A percentile compares a stretch with the other conserved stretches of the same genome.
Evolutionary conservation across 2,888 invertebrate species (phyloP).

Genomic region (Macropis europaea): DNA sequence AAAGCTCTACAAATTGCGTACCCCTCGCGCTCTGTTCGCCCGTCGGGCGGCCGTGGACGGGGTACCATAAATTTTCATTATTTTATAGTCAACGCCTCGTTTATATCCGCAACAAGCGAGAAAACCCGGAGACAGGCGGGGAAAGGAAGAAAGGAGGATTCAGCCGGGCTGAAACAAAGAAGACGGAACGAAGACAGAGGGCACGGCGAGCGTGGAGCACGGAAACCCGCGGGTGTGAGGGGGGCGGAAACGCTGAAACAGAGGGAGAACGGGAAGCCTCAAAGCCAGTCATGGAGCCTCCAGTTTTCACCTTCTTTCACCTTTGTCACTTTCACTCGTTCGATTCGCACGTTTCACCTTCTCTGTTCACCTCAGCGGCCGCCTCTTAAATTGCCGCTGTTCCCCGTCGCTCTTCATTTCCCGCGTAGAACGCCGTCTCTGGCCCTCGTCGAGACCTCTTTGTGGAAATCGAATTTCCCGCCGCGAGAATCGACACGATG

Average conservation of each 20-base stretch:
- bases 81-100: constrained; percentile 74
- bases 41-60: constrained; percentile 41
- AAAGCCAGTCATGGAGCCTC: constrained; percentile 30
- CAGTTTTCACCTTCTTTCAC: constrained; percentile 30
- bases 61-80: constrained; percentile 75
- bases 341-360: constrained; percentile 5
- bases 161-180: constrained; percentile 36
- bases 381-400: constrained; percentile 29
- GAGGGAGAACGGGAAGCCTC: constrained; percentile 30
- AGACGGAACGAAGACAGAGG: neutral
- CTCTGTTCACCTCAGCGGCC: constrained; percentile 1
- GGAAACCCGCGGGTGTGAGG: neutral
- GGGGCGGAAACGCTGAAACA: neutral
- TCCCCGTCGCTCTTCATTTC: constrained; percentile 45
- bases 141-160: constrained; percentile 17
- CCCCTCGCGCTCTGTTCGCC: constrained; percentile 60
- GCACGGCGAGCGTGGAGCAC: neutral
- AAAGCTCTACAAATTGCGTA: constrained; percentile 75
- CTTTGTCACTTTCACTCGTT: constrained; percentile 48
- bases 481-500: too few species aligned
- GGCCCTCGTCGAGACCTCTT: constrained; percentile 25
- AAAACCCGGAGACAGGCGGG: constrained; percentile 25
- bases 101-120: constrained; percentile 71
- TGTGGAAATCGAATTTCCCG: constrained; percentile 15
- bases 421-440: constrained; percentile 11